A percentile compares a stretch with the other conserved stretches of the same genome.
Conservation (phyloP, 2,888 invertebrate genomes). For the Xestoiulus laeticollis region DNA sequence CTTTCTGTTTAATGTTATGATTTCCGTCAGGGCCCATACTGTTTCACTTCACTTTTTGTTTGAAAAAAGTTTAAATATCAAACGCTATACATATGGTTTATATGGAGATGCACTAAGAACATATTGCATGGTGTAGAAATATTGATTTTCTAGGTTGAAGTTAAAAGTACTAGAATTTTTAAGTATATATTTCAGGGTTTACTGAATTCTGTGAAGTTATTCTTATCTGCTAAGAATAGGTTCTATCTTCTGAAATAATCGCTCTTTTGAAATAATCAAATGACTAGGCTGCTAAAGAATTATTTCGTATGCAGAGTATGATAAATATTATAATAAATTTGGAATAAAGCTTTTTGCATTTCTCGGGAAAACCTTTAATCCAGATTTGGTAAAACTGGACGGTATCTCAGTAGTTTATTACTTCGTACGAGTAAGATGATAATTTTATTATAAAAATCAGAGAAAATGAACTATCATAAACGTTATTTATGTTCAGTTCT, state of each 20-base stretch:
- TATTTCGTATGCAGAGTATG: too few species aligned
- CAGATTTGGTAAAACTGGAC: background rate
- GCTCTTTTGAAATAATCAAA: too few species aligned
- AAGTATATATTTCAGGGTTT: background rate
- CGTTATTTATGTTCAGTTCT: background rate
- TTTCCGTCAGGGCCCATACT: background rate
- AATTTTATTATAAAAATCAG: conserved; percentile 7
- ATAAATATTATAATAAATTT: too few species aligned
- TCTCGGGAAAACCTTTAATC: too few species aligned
- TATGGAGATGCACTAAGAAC: background rate
- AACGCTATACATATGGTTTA: background rate
- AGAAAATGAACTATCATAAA: background rate
- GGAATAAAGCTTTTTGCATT: too few species aligned
- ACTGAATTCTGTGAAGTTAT: too few species aligned
- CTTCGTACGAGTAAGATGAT: background rate
- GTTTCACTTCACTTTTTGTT: background rate
- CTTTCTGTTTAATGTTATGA: background rate
- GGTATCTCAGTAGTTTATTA: background rate
- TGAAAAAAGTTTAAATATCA: background rate
- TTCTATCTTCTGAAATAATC: too few species aligned
- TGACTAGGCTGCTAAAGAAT: too few species aligned
- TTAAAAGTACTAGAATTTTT: background rate
- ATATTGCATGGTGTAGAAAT: background rate
- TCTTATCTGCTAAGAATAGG: too few species aligned
- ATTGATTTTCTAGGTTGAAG: background rate